Evolutionary conservation across 1,140 invertebrate genomes (phyloP).

Genomic region (Coboldia fuscipes): DNA sequence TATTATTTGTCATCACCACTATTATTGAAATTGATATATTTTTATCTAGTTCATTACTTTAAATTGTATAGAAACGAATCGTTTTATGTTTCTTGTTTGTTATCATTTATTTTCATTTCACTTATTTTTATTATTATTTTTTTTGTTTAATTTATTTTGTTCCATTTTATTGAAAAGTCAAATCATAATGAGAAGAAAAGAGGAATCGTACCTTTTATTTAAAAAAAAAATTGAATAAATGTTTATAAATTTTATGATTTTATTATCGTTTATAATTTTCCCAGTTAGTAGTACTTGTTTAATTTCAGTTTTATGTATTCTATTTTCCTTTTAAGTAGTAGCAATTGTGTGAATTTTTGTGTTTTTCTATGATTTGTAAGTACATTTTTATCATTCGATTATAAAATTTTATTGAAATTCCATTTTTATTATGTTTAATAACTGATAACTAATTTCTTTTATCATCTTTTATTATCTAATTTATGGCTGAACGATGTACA

Average conservation of each 20-base stretch:
- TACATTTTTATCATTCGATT: neutral
- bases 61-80: too few relatives aligned
- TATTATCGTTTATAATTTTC: too few relatives aligned
- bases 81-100: constrained; percentile 10
- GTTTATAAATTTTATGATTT: too few relatives aligned
- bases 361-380: constrained; percentile 11
- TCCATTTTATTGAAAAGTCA: too few relatives aligned
- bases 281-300: too few relatives aligned
- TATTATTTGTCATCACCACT: too few relatives aligned
- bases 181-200: too few relatives aligned
- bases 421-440: neutral
- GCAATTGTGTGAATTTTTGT: constrained; percentile 1
- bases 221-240: neutral
- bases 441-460: neutral
- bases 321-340: neutral
- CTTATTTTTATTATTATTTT: constrained; percentile 9
- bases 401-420: constrained; percentile 5
- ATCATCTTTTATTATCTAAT: neutral
- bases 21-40: too few relatives aligned
- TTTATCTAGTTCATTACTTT: too few relatives aligned
- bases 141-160: too few relatives aligned
- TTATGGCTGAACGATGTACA: constrained; percentile 8
- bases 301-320: neutral
- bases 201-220: too few relatives aligned
- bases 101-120: constrained; percentile 11